Percentiles rank a stretch among this genome's conserved stretches.
Conservation (phyloP, 2,113 vertebrate genomes). For the Melanerpes formicivorus region DNA sequence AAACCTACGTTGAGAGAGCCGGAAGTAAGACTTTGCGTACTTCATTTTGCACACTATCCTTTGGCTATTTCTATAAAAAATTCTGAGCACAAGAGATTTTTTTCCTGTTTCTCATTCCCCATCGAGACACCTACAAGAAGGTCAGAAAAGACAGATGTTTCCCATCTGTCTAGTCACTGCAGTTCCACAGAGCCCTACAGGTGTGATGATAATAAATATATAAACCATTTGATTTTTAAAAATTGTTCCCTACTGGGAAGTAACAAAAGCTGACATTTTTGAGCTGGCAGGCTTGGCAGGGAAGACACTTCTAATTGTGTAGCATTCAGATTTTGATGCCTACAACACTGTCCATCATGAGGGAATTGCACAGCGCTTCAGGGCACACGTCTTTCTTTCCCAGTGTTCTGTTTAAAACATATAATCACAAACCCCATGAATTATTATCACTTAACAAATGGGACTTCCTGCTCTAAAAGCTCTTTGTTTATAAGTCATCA, state of each 20-base stretch:
- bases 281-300: not conserved
- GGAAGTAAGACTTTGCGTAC: not conserved
- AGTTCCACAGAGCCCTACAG: not conserved
- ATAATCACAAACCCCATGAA: not conserved
- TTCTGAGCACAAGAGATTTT: not conserved
- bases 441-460: conserved; percentile 6
- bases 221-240: not conserved
- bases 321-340: not conserved
- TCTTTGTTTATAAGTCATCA: conserved; percentile 17
- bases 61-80: not conserved
- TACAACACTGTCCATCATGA: not conserved
- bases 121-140: not conserved
- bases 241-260: not conserved
- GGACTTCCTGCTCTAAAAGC: conserved; percentile 17
- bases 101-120: not conserved
- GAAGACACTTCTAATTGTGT: not conserved
- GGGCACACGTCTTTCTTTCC: not conserved
- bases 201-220: not conserved
- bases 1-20: not conserved
- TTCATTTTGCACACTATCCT: not conserved
- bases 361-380: not conserved
- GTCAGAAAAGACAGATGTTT: not conserved
- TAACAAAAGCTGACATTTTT: not conserved
- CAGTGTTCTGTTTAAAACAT: not conserved
- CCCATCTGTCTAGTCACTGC: not conserved